Base-by-base conservation (phyloP, 2,113 vertebrate species). In the Callionymus lyra region DNA sequence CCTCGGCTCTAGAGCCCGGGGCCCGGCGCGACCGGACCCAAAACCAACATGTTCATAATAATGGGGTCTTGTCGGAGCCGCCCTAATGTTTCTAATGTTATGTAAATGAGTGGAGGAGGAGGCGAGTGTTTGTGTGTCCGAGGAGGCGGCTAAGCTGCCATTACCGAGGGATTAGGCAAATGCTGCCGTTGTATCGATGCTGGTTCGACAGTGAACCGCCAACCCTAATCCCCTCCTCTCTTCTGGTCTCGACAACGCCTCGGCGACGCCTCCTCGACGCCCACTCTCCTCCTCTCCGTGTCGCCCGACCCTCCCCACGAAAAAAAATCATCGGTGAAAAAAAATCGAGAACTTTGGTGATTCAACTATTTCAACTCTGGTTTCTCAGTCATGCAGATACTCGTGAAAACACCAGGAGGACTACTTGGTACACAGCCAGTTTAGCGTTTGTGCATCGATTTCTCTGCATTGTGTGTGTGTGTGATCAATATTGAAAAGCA, bases 151-250 rank as follows among this genome's bases (percentile, higher is more conserved):
- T 85, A 86, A 86, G 83, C 82, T 81, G 67, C 79, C 82, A 86
- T 86, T 86, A 86, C 81, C 70, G 78, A 78, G 70, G 83, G 86
- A 87, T 87, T 87, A 87, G 83, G 84, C 80, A 79, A 84, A 86
- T 84, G 84, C 68, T 74, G 79, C 80, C 70, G 84, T 86, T 83
- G 78, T 84, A 76, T 79, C 79, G 69, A 63, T 72, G 83, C 70
- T 85, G 77, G 79, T 85, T 83, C 73, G 79, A 85, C 82, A 80
- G 76, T 59, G 65, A 78, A 75, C 75, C 76, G 39, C 68, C 53
- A 72, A 62, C 72, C 74, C 75, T 83, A 84, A 85, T 87, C 82
- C 77, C 74, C 65, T 81, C 73, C 77, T 80, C 70, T 80, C 69
- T 78, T 80, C 69, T 77, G 66, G 56, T 70, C 64, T 66, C 56